These are phyloP conservation scores for Aselliscus stoliczkanus DNA, from an alignment of 2,797 vertebrate genomes.

Conservation along the genomic window DNA sequence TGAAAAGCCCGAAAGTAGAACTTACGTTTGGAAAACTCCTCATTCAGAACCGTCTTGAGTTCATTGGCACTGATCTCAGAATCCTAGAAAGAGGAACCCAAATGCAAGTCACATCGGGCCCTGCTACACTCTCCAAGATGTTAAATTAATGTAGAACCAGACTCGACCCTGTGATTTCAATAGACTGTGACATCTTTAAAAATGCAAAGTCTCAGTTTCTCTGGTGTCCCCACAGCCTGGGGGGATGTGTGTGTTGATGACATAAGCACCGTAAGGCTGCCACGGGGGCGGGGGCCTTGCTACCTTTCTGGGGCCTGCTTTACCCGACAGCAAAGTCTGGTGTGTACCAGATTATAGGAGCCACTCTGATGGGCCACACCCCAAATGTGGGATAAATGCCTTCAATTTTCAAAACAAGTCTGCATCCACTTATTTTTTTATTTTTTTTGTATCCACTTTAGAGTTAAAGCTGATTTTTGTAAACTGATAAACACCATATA, in stretches of 20 bases:
- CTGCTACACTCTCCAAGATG: background rate
- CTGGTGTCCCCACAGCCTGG: background rate
- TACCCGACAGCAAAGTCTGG: background rate
- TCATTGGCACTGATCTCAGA: slow-evolving; percentile 85
- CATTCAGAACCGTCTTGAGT: slow-evolving; percentile 87
- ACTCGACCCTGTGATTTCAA: background rate
- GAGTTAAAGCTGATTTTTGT: background rate
- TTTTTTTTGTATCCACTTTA: no score
- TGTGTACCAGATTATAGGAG: fast-evolving
- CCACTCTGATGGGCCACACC: fast-evolving
- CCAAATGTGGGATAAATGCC: fast-evolving
- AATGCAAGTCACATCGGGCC: background rate
- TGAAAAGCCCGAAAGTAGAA: background rate
- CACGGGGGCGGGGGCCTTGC: fast-evolving
- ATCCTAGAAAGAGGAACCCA: slow-evolving; percentile 81
- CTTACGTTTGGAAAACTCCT: slow-evolving; percentile 86
- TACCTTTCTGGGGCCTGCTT: background rate
- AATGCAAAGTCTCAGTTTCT: background rate
- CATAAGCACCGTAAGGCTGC: background rate
- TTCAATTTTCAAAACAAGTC: background rate
- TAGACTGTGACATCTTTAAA: background rate
- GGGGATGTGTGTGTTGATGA: fast-evolving
- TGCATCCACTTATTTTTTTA: no score
- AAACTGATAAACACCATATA: background rate
- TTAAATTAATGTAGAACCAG: background rate